Base-by-base conservation (phyloP, 2,888 invertebrate species). In the Tryphoninae sp. region DNA sequence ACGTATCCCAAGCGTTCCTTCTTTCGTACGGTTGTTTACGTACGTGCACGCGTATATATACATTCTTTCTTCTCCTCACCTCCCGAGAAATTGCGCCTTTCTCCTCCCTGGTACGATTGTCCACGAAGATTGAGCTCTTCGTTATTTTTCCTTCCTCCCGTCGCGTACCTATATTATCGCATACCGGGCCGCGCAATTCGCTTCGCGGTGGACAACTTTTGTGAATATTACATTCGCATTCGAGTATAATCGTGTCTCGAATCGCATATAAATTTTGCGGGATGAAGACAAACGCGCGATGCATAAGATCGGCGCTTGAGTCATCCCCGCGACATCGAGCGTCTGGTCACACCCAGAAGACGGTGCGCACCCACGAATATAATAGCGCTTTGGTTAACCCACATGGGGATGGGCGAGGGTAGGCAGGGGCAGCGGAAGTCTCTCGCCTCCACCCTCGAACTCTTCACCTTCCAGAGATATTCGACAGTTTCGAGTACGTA, bases 331-430 rank as follows among this genome's bases (percentile, higher is more conserved):
- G 13, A 49, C 11, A 59, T 9, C n/a, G 26, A 51, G 45, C 79
- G 75, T 82, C 75, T 82, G 80, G 90, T 89, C 90, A 90, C 90
- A 89, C 90, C 90, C 90, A 89, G 86, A 81, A 86, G 83, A 33
- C 33, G 33, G 33, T 33, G 55, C 45, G 82, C 86, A 87, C 86
- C 84, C 88, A 86, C 82, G 87, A 87, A 89, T 89, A 89, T 89
- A 88, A 90, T 88, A 86, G 86, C 76, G 79, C 80, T 33, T 33
- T 33, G 33, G 75, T 45, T 80, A 51, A 61, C 62, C 42, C 53
- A 22, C 45, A 16, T 13, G 26, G 19, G n/a, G 16, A 13, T 16
- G 19, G 55, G 19, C 6, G 26, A 26, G 58, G 23, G 22, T 9
- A 23, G 59, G 61, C 19, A 62, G 40, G 55, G 55, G 78, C 45